Base-by-base conservation (phyloP, 2,888 invertebrate species). In the Alentia gelatinosa region DNA sequence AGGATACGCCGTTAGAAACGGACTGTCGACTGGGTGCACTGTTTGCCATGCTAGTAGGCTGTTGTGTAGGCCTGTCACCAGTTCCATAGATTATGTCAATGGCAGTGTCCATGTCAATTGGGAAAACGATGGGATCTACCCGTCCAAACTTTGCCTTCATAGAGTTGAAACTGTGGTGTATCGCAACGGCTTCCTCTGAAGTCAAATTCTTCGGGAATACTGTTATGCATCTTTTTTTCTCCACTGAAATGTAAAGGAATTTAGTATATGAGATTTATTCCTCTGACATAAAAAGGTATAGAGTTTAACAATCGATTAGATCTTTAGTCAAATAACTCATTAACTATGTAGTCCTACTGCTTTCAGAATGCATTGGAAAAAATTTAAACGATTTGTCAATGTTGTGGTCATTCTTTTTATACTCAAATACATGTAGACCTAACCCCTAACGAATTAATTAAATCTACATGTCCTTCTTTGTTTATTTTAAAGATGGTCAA, bases 171-270 rank as follows among this genome's bases (percentile, higher is more conserved):
- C 74, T 79, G 42, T 90, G 39, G 39, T 75, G 26, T 23, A 90
- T 90, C 0, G 50, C 47, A 30, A 19, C 30, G 15, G 79, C 90
- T 30, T 90, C 90, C 5, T 47, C 47, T 26, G 5, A 15, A 0
- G 79, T 39, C 37, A 90, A 23, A 26, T n/a, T 90, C 23, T 68
- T 40, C 30, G 93, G 93, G 89, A 93, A 93, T 30, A 93, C 92
- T 12, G 93, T 92, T 42, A 93, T 93, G 90, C 93, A 93, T 35
- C 90, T 89, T 84, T 91, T 91, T 56, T 92, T 37, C 74, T 92
- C 92, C 83, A 90, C 79, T 79, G 79, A 39, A 79, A 79, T 9
- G n/a, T n/a, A n/a, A n/a, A n/a, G n/a, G n/a, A n/a, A n/a, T n/a
- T n/a, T n/a, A n/a, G n/a, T n/a, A n/a, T n/a, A n/a, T n/a, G n/a